Conservation (phyloP, 2,113 vertebrate species). For the Rhea pennata region DNA sequence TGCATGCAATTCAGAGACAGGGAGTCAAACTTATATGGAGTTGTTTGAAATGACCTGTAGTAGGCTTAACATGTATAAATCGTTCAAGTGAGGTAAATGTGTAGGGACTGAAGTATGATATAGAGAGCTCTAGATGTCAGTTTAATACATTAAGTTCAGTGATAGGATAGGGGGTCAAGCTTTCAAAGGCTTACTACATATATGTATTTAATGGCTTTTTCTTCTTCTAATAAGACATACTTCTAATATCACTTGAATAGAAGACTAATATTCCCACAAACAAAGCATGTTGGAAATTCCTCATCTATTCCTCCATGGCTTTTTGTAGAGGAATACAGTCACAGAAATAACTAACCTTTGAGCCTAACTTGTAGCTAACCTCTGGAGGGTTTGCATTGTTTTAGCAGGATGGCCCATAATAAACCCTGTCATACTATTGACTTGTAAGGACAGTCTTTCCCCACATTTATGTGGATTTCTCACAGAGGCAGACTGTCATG, state of each 20-base stretch:
- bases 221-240: background rate
- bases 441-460: background rate
- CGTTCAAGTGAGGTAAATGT: background rate
- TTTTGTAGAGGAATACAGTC: slow-evolving; percentile 22
- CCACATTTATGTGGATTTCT: background rate
- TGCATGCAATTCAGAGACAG: too few species aligned
- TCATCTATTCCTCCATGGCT: background rate
- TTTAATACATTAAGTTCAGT: background rate
- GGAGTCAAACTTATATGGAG: background rate
- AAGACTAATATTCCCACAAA: slow-evolving; percentile 37
- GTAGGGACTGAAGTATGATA: background rate
- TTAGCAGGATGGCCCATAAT: slow-evolving; percentile 40
- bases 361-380: slow-evolving; percentile 19
- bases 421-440: background rate
- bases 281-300: slow-evolving; percentile 17
- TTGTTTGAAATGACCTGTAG: background rate
- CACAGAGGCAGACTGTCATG: background rate
- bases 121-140: slow-evolving; percentile 10
- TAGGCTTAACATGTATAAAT: background rate
- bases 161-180: background rate
- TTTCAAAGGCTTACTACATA: slow-evolving; percentile 25
- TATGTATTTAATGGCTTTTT: slow-evolving; percentile 11
- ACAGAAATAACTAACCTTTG: slow-evolving; percentile 55
- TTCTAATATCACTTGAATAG: slow-evolving; percentile 8
- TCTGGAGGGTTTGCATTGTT: slow-evolving; percentile 41